Evolutionary conservation across 2,797 vertebrate species (phyloP).

Genomic region (Scolopax bukidnonensis): DNA sequence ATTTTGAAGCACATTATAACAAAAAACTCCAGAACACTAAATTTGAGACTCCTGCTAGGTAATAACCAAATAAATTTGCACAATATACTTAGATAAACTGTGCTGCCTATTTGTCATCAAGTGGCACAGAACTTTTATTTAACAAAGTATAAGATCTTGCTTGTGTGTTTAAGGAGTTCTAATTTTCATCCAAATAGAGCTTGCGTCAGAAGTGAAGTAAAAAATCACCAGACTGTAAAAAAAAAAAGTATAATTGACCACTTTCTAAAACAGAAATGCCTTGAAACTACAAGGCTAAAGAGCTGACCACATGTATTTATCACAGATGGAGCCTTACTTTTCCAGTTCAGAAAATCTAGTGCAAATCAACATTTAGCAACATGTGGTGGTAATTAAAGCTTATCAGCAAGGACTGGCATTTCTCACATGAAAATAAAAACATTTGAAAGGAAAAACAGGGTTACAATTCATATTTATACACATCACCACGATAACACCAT

Average conservation of each 20-base stretch:
- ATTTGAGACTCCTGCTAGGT: background rate
- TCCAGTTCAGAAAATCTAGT: background rate
- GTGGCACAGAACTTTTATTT: background rate
- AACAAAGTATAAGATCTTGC: background rate
- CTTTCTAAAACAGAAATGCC: background rate
- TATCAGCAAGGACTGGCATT: background rate
- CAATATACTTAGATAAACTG: background rate
- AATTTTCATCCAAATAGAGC: background rate
- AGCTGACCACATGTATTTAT: background rate
- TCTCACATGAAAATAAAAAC: background rate
- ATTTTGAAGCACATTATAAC: background rate
- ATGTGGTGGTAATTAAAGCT: background rate
- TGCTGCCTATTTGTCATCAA: background rate
- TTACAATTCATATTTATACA: background rate
- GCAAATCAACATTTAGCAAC: background rate
- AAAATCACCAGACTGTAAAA: background rate
- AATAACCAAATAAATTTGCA: background rate
- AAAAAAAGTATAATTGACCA: background rate
- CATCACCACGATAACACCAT: background rate
- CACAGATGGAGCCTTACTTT: background rate
- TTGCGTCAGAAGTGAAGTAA: background rate
- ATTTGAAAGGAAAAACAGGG: background rate
- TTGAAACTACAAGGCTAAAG: background rate
- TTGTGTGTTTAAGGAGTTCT: rapidly evolving
- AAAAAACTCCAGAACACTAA: background rate